These are phyloP conservation scores for Papilio demoleus DNA, from an alignment of 2,888 invertebrate species.

Conservation along the genomic window DNA sequence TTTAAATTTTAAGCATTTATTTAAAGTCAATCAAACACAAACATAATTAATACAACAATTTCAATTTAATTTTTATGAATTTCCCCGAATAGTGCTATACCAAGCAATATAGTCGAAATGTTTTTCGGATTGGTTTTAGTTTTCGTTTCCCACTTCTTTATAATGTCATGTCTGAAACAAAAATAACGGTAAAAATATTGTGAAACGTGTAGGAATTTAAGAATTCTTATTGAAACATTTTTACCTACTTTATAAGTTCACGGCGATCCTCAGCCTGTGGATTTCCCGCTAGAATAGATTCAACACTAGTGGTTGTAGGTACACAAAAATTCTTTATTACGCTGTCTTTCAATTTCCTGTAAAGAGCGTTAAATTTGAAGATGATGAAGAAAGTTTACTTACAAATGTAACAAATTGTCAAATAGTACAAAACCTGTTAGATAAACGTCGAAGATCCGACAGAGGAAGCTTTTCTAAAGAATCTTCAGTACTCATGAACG, in stretches of 20 bases:
- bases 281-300: conserved; percentile 30
- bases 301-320: not conserved
- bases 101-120: not conserved
- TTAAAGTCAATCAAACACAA: not conserved
- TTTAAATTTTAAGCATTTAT: not conserved
- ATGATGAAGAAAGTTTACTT: too few species aligned
- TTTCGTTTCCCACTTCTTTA: conserved; percentile 19
- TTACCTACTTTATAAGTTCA: conserved; percentile 28
- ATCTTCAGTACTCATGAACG: conserved; percentile 4
- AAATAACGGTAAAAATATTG: not conserved
- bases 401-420: not conserved
- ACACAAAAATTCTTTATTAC: conserved; percentile 15
- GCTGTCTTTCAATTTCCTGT: conserved; percentile 15
- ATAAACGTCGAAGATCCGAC: not conserved
- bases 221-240: too few species aligned
- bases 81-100: not conserved
- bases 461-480: not conserved
- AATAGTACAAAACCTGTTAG: not conserved
- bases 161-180: conserved; percentile 16
- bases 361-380: not conserved
- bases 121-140: not conserved
- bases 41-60: not conserved
- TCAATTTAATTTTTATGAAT: not conserved
- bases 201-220: not conserved
- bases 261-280: conserved; percentile 15